Conservation (phyloP, 2,797 vertebrate species). For the Sciurus carolinensis region DNA sequence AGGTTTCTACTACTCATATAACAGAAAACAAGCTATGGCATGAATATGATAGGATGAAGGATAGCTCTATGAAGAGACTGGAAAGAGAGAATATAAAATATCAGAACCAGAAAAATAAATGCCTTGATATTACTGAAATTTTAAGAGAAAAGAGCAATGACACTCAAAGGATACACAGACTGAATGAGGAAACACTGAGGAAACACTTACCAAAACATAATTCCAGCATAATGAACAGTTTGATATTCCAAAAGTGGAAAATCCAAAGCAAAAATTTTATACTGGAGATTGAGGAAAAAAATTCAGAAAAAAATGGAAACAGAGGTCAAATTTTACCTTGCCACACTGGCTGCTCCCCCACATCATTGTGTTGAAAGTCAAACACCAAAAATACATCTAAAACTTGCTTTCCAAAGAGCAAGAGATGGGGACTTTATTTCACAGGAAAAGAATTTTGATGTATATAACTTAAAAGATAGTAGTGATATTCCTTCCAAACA, state of each 20-base stretch:
- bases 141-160: slow-evolving; percentile 94
- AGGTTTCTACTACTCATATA: slow-evolving; percentile 89
- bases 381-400: slow-evolving; percentile 88
- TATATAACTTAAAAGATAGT: slow-evolving; percentile 83
- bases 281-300: slow-evolving; percentile 93
- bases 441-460: slow-evolving; percentile 91
- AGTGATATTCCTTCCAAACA: slow-evolving; percentile 91
- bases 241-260: slow-evolving; percentile 91
- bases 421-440: slow-evolving; percentile 92
- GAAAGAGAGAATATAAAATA: slow-evolving; percentile 91
- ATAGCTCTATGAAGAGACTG: slow-evolving; percentile 88
- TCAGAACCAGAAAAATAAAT: slow-evolving; percentile 89
- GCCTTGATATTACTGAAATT: slow-evolving; percentile 92
- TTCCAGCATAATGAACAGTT: slow-evolving; percentile 82
- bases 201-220: slow-evolving; percentile 92
- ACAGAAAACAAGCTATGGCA: slow-evolving; percentile 92
- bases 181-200: slow-evolving; percentile 92
- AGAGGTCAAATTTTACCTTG: slow-evolving; percentile 91
- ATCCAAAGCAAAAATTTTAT: slow-evolving; percentile 87
- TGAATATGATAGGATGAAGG: slow-evolving; percentile 82
- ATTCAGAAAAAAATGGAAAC: slow-evolving; percentile 91
- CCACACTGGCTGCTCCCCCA: slow-evolving; percentile 89
- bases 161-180: slow-evolving; percentile 92
- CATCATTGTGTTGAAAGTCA: slow-evolving; percentile 92
- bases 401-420: slow-evolving; percentile 92